Percentiles rank a stretch among this genome's conserved stretches.
phyloP scores from a whole-genome alignment of 2,888 invertebrate genomes.

The Balanococcus diminutus region DNA sequence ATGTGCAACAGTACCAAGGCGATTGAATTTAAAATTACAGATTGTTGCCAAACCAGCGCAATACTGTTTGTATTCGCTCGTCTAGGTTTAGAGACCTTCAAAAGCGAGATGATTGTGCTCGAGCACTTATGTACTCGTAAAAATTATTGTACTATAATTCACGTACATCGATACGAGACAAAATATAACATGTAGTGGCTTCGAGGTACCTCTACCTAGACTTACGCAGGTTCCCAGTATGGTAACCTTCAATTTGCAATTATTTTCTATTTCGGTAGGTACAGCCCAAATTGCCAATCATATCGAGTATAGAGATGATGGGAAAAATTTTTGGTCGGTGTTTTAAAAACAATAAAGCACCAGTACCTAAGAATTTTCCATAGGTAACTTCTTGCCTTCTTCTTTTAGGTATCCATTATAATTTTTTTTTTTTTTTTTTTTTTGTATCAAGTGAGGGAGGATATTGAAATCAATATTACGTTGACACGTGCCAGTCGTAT shows the following conservation, averaged over 20 bases:
- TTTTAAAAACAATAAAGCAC: neutral
- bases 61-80: neutral
- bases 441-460: neutral
- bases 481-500: neutral
- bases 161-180: neutral
- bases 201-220: neutral
- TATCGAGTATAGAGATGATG: neutral
- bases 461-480: neutral
- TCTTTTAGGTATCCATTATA: too few species aligned
- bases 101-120: neutral
- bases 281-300: neutral
- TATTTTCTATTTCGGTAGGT: neutral
- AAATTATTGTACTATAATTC: neutral
- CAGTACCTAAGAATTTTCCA: neutral
- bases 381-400: neutral
- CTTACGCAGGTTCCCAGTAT: neutral
- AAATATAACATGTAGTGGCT: neutral
- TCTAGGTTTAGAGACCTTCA: neutral
- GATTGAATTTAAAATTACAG: neutral
- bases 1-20: neutral
- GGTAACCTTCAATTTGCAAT: neutral
- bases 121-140: neutral
- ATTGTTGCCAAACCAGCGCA: neutral
- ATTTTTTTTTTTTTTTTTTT: neutral
- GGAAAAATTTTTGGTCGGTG: neutral